phyloP scores from a whole-genome alignment of 2,113 vertebrate species.

The Pedetes capensis region DNA sequence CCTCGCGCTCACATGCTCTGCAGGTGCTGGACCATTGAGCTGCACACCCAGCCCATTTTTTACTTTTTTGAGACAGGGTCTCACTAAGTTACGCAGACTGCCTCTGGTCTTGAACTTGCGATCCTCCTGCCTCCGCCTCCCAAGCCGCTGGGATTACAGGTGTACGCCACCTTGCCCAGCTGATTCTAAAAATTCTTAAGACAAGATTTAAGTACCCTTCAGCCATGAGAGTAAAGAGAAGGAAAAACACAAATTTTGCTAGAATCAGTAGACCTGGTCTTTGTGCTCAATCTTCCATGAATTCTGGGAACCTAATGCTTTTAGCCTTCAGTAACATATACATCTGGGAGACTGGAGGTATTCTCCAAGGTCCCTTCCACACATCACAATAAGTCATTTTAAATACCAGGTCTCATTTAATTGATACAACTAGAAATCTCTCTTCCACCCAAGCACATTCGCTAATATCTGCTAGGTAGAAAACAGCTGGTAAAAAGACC shows the following conservation, averaged over 20 bases:
- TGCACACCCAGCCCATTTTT: too few species aligned
- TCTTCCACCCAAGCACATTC: neutral
- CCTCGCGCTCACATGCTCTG: too few species aligned
- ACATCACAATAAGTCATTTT: neutral
- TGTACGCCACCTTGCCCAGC: too few species aligned
- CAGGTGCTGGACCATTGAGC: too few species aligned
- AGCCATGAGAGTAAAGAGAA: neutral
- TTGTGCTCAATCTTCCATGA: too few species aligned
- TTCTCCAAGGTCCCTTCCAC: neutral
- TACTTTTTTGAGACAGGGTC: too few species aligned
- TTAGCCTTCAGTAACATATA: neutral
- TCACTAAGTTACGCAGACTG: too few species aligned
- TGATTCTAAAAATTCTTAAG: neutral
- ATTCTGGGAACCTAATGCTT: neutral
- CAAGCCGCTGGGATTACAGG: too few species aligned
- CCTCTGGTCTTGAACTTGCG: too few species aligned
- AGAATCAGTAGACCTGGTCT: rapidly evolving
- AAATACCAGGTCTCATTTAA: neutral
- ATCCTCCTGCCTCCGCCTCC: too few species aligned
- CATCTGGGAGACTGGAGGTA: neutral
- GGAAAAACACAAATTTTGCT: neutral
- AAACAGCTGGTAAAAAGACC: neutral
- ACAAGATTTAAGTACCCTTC: neutral
- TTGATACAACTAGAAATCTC: neutral
- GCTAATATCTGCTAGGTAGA: neutral